Conservation (phyloP, 2,888 invertebrate species). For the Linnaemya tessellans region DNA sequence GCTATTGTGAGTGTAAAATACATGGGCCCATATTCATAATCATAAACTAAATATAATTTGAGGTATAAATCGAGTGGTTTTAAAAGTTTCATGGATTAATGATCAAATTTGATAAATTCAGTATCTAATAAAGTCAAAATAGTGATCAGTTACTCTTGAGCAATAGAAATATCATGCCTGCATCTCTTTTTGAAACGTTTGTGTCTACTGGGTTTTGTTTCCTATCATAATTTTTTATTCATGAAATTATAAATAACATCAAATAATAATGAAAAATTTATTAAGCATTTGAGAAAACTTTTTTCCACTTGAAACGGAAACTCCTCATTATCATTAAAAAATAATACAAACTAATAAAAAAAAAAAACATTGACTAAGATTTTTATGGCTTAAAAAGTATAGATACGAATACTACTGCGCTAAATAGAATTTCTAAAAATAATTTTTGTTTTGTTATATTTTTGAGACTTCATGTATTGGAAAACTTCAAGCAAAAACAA, state of each 20-base stretch:
- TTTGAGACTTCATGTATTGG: constrained; percentile 44
- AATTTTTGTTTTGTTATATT: constrained; percentile 25
- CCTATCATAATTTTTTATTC: constrained; percentile 16
- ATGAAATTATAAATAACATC: constrained; percentile 18
- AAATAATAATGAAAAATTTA: constrained; percentile 51
- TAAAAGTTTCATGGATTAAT: too few species aligned
- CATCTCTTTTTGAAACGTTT: not conserved
- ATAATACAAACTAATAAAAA: constrained; percentile 10
- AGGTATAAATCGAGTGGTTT: too few species aligned
- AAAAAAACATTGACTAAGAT: constrained; percentile 58
- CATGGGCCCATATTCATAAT: too few species aligned
- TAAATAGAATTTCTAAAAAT: constrained; percentile 44
- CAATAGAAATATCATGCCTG: too few species aligned
- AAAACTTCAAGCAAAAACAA: constrained; percentile 31
- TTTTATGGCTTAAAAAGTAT: constrained; percentile 63
- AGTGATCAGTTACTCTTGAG: too few species aligned
- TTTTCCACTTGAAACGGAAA: constrained; percentile 64
- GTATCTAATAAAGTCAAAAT: too few species aligned
- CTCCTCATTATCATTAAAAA: constrained; percentile 57
- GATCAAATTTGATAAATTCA: too few species aligned
- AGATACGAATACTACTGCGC: constrained; percentile 43
- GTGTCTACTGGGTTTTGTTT: not conserved
- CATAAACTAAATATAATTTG: too few species aligned
- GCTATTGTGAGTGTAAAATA: too few species aligned
- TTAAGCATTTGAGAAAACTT: constrained; percentile 37